Conservation (phyloP, 2,797 vertebrate species). For the Miichthys miiuy region DNA sequence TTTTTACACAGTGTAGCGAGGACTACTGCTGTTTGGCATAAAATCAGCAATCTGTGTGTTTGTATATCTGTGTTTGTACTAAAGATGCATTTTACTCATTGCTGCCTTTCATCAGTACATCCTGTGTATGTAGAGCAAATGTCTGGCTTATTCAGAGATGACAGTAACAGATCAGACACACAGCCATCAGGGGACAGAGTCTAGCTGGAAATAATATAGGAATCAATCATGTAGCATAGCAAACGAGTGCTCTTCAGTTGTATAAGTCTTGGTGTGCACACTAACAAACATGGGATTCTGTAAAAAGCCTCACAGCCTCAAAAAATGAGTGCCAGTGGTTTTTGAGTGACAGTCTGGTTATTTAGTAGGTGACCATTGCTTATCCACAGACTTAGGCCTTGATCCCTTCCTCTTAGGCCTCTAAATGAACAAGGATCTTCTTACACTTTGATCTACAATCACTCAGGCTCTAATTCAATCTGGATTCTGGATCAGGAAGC, state of each 20-base stretch:
- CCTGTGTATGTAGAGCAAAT: constrained; percentile 24
- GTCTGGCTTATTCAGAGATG: constrained; percentile 34
- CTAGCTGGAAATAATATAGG: constrained; percentile 30
- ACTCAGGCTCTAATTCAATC: constrained; percentile 66
- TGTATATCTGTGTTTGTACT: constrained; percentile 16
- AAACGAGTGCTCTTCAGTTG: constrained; percentile 1
- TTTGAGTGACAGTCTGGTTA: constrained; percentile 71
- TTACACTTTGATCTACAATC: constrained; percentile 76
- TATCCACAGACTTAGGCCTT: constrained; percentile 73
- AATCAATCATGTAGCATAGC: constrained; percentile 15
- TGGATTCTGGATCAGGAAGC: constrained; percentile 68
- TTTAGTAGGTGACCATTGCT: constrained; percentile 76
- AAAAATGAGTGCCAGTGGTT: constrained; percentile 19
- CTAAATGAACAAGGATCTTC: constrained; percentile 65
- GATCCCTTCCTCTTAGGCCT: constrained; percentile 68
- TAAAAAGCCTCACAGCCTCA: constrained; percentile 18
- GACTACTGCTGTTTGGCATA: constrained; percentile 31
- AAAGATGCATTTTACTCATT: constrained; percentile 37
- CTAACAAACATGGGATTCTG: constrained; percentile 34
- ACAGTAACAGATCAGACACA: constrained; percentile 19
- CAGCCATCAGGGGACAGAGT: constrained; percentile 21
- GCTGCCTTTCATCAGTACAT: constrained; percentile 46
- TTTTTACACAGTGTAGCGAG: constrained; percentile 16
- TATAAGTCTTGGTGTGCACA: constrained; percentile 8
- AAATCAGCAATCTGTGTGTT: constrained; percentile 18